These are phyloP conservation scores for Coregonus suidteri DNA, from an alignment of 2,797 vertebrate genomes.

Conservation along the genomic window DNA sequence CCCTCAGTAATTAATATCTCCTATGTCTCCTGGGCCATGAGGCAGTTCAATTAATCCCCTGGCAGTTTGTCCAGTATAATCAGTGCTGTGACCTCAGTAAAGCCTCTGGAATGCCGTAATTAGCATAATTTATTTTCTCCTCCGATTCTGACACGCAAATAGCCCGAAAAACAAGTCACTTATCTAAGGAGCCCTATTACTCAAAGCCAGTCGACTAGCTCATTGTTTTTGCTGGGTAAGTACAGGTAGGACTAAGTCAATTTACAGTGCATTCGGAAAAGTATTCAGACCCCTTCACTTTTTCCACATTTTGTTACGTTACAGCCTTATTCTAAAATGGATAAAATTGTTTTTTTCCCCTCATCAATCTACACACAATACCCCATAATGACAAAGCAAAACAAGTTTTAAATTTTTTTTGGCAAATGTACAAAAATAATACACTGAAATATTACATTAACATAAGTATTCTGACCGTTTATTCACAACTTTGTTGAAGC, in stretches of 20 bases:
- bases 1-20: slow-evolving; percentile 71
- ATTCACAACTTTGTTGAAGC: too few relatives aligned
- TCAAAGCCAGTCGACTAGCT: slow-evolving; percentile 30
- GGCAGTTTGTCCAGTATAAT: slow-evolving; percentile 71
- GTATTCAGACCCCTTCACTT: too few relatives aligned
- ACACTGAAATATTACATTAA: too few relatives aligned
- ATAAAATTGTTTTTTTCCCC: too few relatives aligned
- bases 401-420: too few relatives aligned
- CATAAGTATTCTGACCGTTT: too few relatives aligned
- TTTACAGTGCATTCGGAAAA: background rate
- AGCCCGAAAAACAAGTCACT: slow-evolving; percentile 57
- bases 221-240: slow-evolving; percentile 37
- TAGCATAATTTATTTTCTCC: slow-evolving; percentile 73
- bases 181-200: slow-evolving; percentile 38
- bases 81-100: slow-evolving; percentile 53
- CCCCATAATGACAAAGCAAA: too few relatives aligned
- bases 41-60: slow-evolving; percentile 72
- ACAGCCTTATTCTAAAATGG: too few relatives aligned
- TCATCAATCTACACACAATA: too few relatives aligned
- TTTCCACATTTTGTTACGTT: too few relatives aligned
- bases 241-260: slow-evolving; percentile 21
- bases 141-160: slow-evolving; percentile 68
- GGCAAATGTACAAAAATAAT: too few relatives aligned
- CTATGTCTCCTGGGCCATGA: slow-evolving; percentile 68
- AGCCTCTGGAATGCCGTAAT: slow-evolving; percentile 72